Evolutionary conservation across 2,888 invertebrate species (phyloP).

Genomic region (Callosobruchus maculatus): DNA sequence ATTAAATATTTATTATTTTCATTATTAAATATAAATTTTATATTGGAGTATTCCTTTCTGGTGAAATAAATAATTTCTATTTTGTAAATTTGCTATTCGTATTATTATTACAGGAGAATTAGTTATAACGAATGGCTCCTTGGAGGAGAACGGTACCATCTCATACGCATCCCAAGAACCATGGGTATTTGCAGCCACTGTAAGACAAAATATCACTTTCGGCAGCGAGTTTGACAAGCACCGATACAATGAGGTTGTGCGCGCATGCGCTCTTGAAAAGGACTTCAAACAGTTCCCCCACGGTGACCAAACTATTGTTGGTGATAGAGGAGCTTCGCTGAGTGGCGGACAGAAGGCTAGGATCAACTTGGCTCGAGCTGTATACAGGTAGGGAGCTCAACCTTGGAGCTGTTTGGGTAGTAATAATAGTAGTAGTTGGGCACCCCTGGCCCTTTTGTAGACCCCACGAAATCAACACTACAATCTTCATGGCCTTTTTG

Average conservation of each 20-base stretch:
- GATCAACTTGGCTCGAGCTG: conserved; percentile 64
- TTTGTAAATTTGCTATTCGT: neutral
- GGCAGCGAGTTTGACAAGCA: conserved; percentile 62
- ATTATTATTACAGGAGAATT: conserved; percentile 55
- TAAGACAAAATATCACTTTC: conserved; percentile 85
- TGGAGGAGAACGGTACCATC: conserved; percentile 60
- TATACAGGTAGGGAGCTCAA: conserved; percentile 46
- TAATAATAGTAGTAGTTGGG: too few species aligned
- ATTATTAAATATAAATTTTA: too few species aligned
- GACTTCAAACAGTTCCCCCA: conserved; percentile 71
- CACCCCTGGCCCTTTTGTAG: too few species aligned
- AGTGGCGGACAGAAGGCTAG: conserved; percentile 82
- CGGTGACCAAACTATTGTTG: conserved; percentile 73
- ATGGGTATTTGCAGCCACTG: conserved; percentile 75
- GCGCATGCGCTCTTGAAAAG: conserved; percentile 65
- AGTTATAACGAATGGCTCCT: conserved; percentile 55
- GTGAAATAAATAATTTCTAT: neutral
- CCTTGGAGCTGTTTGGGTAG: neutral
- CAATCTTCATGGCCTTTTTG: too few species aligned
- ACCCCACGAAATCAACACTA: too few species aligned
- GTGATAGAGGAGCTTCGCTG: conserved; percentile 74
- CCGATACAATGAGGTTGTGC: conserved; percentile 58
- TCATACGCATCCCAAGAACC: conserved; percentile 83
- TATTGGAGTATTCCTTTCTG: too few species aligned
- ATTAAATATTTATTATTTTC: too few species aligned